Evolutionary conservation across 2,888 invertebrate genomes (phyloP).

Genomic region (Salticus scenicus): DNA sequence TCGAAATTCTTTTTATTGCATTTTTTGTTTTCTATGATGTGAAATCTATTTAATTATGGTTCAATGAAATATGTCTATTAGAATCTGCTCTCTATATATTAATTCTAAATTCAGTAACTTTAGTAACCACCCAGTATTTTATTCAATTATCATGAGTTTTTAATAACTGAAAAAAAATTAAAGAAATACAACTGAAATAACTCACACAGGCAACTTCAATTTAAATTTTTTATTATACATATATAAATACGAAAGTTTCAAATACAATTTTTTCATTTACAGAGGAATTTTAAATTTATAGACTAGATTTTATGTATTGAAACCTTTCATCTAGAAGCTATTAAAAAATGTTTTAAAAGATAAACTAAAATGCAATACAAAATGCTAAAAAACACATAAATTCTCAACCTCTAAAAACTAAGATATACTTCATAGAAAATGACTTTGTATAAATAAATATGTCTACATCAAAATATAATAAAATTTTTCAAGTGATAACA

Average conservation of each 20-base stretch:
- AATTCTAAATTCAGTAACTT: too few species aligned
- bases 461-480: not conserved
- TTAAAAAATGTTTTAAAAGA: not conserved
- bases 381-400: not conserved
- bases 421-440: not conserved
- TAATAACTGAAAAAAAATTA: too few species aligned
- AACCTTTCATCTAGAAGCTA: not conserved
- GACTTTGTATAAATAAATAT: not conserved
- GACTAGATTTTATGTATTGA: conserved; percentile 4
- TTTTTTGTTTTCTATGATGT: too few species aligned
- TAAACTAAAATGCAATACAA: not conserved
- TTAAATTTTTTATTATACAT: conserved; percentile 63
- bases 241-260: conserved; percentile 61
- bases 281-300: conserved; percentile 3
- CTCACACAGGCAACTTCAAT: conserved; percentile 4
- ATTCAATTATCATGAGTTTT: too few species aligned
- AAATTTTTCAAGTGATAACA: not conserved
- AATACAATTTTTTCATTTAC: conserved; percentile 47
- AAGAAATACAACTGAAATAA: too few species aligned
- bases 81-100: too few species aligned
- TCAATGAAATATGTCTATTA: too few species aligned
- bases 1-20: too few species aligned
- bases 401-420: too few species aligned
- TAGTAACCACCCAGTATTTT: too few species aligned
- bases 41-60: too few species aligned